These are phyloP conservation scores for Sus cebifrons DNA, from an alignment of 2,797 vertebrate genomes.

Conservation along the genomic window DNA sequence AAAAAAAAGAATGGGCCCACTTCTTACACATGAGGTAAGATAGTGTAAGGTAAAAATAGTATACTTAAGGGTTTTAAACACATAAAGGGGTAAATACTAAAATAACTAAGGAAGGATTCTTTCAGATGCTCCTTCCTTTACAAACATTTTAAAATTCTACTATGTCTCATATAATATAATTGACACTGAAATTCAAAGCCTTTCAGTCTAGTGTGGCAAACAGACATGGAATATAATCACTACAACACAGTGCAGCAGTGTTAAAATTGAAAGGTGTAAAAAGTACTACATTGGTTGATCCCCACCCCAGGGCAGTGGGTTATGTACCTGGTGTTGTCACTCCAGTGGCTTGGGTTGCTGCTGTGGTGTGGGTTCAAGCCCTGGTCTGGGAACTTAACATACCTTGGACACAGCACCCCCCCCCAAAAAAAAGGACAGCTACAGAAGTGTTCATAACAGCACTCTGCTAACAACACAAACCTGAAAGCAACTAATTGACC, in stretches of 20 bases:
- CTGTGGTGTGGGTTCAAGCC: too few relatives aligned
- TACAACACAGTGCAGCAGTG: not conserved
- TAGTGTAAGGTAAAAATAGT: not conserved
- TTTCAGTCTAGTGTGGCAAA: not conserved
- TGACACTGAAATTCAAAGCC: slow-evolving; percentile 17
- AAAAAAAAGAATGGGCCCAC: not conserved
- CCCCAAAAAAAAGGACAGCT: not conserved
- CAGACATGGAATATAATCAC: not conserved
- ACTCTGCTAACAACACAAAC: not conserved
- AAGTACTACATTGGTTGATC: not conserved
- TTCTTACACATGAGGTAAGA: not conserved
- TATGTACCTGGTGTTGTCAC: too few relatives aligned
- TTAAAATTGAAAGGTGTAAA: not conserved
- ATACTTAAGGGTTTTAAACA: not conserved
- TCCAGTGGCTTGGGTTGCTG: too few relatives aligned
- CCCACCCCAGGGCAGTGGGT: too few relatives aligned
- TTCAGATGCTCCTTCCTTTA: slow-evolving; percentile 25
- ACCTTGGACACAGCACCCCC: too few relatives aligned
- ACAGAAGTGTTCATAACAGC: not conserved
- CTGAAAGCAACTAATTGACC: not conserved
- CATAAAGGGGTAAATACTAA: not conserved
- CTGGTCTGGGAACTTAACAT: too few relatives aligned
- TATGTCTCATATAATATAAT: not conserved
- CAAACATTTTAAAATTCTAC: not conserved
- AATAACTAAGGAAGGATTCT: not conserved